Percentiles rank a stretch among this genome's conserved stretches.
phyloP scores from a whole-genome alignment of 2,888 invertebrate species.

The Ophion costatus region DNA sequence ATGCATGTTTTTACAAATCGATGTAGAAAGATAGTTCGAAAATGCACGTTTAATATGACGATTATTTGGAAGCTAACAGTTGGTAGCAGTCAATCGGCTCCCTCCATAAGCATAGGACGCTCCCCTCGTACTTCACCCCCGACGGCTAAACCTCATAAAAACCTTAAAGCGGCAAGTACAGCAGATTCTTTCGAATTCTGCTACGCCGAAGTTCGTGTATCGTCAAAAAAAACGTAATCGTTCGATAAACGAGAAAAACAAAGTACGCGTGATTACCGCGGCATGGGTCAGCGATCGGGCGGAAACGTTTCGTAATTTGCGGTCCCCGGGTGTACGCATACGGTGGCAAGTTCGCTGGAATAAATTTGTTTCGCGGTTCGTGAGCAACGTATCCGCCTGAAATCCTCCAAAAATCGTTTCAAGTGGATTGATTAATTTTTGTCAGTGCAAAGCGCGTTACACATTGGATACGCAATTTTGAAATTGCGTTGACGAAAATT shows the following conservation, averaged over 20 bases:
- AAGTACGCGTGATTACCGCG: neutral
- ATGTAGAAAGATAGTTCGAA: too few species aligned
- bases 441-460: neutral
- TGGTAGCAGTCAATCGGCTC: too few species aligned
- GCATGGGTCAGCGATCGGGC: neutral
- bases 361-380: neutral
- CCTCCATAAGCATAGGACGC: too few species aligned
- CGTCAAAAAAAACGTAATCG: neutral
- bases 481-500: neutral
- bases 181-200: slow-evolving; percentile 1
- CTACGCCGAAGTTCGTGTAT: neutral
- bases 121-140: too few species aligned
- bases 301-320: neutral
- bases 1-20: too few species aligned
- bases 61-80: too few species aligned
- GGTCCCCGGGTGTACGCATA: neutral
- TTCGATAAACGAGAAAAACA: neutral
- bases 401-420: too few species aligned
- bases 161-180: neutral
- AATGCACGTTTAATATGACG: too few species aligned
- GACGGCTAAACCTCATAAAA: too few species aligned
- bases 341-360: neutral
- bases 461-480: neutral
- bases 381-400: too few species aligned
- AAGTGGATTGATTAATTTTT: neutral